A percentile compares a stretch with the other conserved stretches of the same genome.
Conservation (phyloP, 2,797 vertebrate genomes). For the Squalus acanthias region DNA sequence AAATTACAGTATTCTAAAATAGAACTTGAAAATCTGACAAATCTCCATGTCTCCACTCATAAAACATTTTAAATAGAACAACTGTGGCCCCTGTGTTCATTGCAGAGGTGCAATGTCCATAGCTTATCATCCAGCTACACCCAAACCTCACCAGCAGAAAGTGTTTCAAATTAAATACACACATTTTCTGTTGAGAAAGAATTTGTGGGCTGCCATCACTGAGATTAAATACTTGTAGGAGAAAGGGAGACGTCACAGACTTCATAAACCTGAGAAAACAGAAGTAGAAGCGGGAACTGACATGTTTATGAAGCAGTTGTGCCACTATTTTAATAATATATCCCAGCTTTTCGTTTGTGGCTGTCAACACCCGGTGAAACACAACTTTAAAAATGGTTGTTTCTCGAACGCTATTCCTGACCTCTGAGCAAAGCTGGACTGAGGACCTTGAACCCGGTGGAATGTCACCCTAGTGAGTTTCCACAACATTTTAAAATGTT, state of each 20-base stretch:
- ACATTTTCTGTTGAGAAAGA: too few relatives aligned
- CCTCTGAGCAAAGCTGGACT: neutral
- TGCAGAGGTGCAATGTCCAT: neutral
- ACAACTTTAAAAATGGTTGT: neutral
- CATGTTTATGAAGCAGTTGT: neutral
- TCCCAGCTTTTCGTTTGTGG: neutral
- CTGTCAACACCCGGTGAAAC: neutral
- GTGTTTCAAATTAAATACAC: neutral
- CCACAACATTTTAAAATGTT: neutral
- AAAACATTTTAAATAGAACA: neutral
- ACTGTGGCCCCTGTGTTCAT: neutral
- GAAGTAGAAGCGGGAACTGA: neutral
- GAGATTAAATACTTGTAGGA: neutral
- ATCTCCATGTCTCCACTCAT: neutral
- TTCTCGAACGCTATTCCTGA: neutral
- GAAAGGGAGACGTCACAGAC: neutral
- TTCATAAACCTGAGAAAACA: neutral
- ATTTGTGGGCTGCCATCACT: neutral
- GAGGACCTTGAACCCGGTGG: neutral
- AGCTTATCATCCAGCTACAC: neutral
- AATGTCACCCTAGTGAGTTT: neutral
- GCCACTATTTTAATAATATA: neutral
- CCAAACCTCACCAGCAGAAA: neutral
- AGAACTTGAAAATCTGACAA: neutral
- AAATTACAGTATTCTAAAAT: neutral